Base-by-base conservation (phyloP, 2,888 invertebrate species). In the Carcina quercana region DNA sequence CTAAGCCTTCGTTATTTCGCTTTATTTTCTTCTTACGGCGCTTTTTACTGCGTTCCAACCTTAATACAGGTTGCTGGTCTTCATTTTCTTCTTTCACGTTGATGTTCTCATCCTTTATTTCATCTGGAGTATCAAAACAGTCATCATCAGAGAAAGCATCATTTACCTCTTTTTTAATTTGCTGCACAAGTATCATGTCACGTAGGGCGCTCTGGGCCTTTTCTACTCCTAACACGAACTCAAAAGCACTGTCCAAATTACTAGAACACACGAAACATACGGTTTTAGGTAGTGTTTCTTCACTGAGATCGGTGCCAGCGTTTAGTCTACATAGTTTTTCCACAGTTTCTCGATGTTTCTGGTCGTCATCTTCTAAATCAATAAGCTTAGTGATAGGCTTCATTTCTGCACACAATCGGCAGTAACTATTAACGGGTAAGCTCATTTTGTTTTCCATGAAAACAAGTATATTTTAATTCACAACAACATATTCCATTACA, bases 221-320 rank as follows among this genome's bases (percentile, higher is more conserved):
- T 33, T 78, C 65, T 10, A 79, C 48, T 2, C 45, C 37, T 5
- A 46, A 28, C 8, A 74, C 53, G 32, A 79, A 74, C 2, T 66
- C 59, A 32, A 50, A 62, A 5, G 71, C 66, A 26, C 47, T 61
- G 17, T 73, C 58, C 19, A 76, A 42, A 1, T 56, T 41, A 21
- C 43, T 42, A 1, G 62, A 35, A 53, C 76, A 78, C 2, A 50
- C 38, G 11, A 63, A 54, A 53, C 76, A 78, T 5, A 72, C 61
- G 2, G 61, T 61, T 50, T 53, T 63, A 4, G 74, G 68, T 3
- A 73, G 42, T 19, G 35, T 33, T 26, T 49, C 47, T 12, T 53
- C 52, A 15, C 34, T 46, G 17, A 69, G 59, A 34, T 66, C 53
- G n/a, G 55, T 49, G 5, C 38, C 38, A 5, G 60, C 51, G 29